phyloP scores from a whole-genome alignment of 2,113 vertebrate species.

The Ochotona curzoniae region DNA sequence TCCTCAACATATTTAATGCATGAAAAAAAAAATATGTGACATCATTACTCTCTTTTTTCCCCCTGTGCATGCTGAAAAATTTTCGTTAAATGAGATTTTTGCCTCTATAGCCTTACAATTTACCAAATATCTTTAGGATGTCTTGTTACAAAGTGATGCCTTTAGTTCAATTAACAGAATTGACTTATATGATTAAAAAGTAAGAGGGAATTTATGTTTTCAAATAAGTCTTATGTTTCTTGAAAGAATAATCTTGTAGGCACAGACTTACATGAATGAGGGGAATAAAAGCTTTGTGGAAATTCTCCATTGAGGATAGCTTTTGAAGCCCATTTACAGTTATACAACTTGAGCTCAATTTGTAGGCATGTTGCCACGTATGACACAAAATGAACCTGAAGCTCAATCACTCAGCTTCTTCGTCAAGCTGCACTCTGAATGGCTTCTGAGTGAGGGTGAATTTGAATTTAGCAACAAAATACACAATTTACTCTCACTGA shows the following conservation, averaged over 20 bases:
- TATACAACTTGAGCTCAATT: neutral
- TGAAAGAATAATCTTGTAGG: slow-evolving; percentile 5
- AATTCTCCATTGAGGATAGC: neutral
- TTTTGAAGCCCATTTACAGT: neutral
- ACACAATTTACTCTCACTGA: slow-evolving; percentile 37
- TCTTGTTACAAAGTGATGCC: neutral
- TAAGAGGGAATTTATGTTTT: slow-evolving; percentile 5
- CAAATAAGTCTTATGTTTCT: slow-evolving; percentile 25
- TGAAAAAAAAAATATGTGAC: accelerated
- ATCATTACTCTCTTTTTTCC: neutral
- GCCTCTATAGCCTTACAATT: neutral
- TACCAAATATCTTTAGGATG: neutral
- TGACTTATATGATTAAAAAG: neutral
- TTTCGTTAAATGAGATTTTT: neutral
- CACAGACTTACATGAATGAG: neutral
- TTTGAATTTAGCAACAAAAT: slow-evolving; percentile 56
- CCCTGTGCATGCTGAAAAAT: neutral
- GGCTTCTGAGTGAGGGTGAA: slow-evolving; percentile 25
- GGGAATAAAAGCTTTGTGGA: slow-evolving; percentile 3
- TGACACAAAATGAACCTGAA: neutral
- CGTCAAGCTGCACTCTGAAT: slow-evolving; percentile 5
- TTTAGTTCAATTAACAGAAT: slow-evolving; percentile 5
- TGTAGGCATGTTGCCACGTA: neutral
- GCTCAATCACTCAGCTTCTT: neutral
- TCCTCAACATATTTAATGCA: neutral